phyloP scores from a whole-genome alignment of 53 echinoderm and acorn worm species.

The Stichopus horrens region DNA sequence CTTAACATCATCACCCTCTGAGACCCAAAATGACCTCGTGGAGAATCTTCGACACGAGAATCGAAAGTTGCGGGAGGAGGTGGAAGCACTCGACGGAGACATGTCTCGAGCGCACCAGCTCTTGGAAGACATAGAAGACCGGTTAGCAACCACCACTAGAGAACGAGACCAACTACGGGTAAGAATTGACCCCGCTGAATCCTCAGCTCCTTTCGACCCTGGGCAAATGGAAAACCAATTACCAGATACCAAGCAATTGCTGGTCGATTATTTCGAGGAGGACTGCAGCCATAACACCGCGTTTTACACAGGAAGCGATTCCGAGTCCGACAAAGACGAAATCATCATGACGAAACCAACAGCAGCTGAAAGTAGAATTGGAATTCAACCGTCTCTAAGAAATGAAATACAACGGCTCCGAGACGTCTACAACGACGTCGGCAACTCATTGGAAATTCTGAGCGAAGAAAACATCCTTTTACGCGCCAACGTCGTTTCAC shows the following conservation, averaged over 20 bases:
- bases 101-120: conserved; percentile 56
- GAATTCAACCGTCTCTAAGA: conserved; percentile 47
- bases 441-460: conserved; percentile 60
- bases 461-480: conserved; percentile 68
- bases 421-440: conserved; percentile 70
- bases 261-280: conserved; percentile 22
- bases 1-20: not conserved
- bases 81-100: conserved; percentile 61
- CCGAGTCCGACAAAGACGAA: not conserved
- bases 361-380: not conserved
- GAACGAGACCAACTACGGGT: conserved; percentile 51
- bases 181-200: conserved; percentile 8
- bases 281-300: conserved; percentile 33
- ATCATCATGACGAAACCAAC: not conserved
- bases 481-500: conserved; percentile 49
- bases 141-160: conserved; percentile 49
- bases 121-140: conserved; percentile 59
- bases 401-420: conserved; percentile 76
- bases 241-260: not conserved
- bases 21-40: not conserved
- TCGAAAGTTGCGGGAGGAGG: conserved; percentile 54
- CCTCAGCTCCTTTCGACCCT: not conserved
- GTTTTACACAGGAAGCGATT: conserved; percentile 1
- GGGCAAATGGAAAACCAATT: not conserved
- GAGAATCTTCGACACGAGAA: conserved; percentile 55